Base-by-base conservation (phyloP, 2,888 invertebrate genomes). In the Gastrophysa polygoni region DNA sequence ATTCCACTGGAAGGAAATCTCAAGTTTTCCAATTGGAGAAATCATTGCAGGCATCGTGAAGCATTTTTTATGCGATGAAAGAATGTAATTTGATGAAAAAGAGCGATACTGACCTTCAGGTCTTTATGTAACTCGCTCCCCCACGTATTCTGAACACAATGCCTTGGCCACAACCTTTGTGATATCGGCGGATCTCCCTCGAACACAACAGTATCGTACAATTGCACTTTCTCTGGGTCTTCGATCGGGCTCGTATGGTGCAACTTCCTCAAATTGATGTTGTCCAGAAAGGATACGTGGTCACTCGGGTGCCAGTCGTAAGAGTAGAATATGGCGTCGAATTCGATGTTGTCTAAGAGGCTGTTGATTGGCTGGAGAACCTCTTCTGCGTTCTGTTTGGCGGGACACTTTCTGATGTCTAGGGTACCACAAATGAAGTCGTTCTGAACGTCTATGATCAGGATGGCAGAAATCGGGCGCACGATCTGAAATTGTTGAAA, bases 381-480 rank as follows among this genome's bases (percentile, higher is more conserved):
- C 86, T 94, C 94, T 66, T 88, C 88, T 68, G 93, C 95, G 75
- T 94, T 91, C 62, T 95, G 94, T 76, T 92, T 91, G 18, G 96
- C 95, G 66, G 93, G 91, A 81, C 95, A 96, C 77, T 94, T 89
- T 81, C 91, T 91, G 77, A 98, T 91, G 80, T 95, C 91, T 71
- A 98, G 86, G 8, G 94, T 92, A 48, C 98, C 98, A 55, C 91
- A 89, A 77, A 98, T 95, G 84, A 98, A 98, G 83, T 98, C 98
- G 83, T 98, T 98, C 84, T 98, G 98, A 34, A 97, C 96, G 82
- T 98, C 98, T 68, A 98, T 93, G 58, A 97, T 88, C 64, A 98
- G 85, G 77, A 98, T 89, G 17, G 92, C 96, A 78, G 89, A 91
- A 68, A 91, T 88, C 8, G 95, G 95, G 60, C 72, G 71, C 0